Percentiles rank a stretch among this genome's conserved stretches.
Evolutionary conservation across 2,113 vertebrate species (phyloP).

Genomic region (Hemibagrus wyckioides): DNA sequence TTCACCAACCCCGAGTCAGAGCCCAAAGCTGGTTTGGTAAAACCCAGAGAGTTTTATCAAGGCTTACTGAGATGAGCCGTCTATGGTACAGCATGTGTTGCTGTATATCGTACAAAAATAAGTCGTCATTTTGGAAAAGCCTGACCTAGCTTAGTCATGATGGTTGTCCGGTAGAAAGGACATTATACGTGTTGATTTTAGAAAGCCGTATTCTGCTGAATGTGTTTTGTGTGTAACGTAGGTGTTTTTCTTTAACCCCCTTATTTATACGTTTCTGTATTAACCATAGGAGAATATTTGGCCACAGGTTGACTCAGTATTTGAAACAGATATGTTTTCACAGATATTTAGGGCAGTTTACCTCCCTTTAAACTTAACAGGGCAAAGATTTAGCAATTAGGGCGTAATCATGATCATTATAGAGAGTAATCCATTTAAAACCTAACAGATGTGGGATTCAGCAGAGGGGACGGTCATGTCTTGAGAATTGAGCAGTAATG

Average conservation of each 20-base stretch:
- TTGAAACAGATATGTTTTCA: constrained; percentile 77
- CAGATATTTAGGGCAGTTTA: constrained; percentile 76
- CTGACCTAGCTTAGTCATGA: constrained; percentile 57
- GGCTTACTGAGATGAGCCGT: constrained; percentile 53
- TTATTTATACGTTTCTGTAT: not conserved
- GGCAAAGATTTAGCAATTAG: constrained; percentile 80
- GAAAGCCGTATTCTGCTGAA: constrained; percentile 9
- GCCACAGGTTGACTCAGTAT: constrained; percentile 26
- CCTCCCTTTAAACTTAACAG: constrained; percentile 77
- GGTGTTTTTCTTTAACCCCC: not conserved
- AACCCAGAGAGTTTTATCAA: constrained; percentile 26
- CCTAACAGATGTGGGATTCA: constrained; percentile 78
- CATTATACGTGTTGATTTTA: constrained; percentile 53
- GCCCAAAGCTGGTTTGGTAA: constrained; percentile 22
- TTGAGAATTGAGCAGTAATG: constrained; percentile 70
- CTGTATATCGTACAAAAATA: constrained; percentile 62
- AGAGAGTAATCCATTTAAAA: constrained; percentile 79
- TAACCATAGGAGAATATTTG: constrained; percentile 17
- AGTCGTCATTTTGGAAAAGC: constrained; percentile 58
- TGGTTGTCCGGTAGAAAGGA: constrained; percentile 60
- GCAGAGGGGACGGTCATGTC: constrained; percentile 62
- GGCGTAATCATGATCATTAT: constrained; percentile 79
- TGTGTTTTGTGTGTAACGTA: not conserved
- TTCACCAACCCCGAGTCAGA: not conserved
- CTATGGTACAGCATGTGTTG: constrained; percentile 48